Percentiles rank a stretch among this genome's conserved stretches.
Evolutionary conservation across 2,797 vertebrate genomes (phyloP).

Genomic region (Triplophysa yarkandensis): DNA sequence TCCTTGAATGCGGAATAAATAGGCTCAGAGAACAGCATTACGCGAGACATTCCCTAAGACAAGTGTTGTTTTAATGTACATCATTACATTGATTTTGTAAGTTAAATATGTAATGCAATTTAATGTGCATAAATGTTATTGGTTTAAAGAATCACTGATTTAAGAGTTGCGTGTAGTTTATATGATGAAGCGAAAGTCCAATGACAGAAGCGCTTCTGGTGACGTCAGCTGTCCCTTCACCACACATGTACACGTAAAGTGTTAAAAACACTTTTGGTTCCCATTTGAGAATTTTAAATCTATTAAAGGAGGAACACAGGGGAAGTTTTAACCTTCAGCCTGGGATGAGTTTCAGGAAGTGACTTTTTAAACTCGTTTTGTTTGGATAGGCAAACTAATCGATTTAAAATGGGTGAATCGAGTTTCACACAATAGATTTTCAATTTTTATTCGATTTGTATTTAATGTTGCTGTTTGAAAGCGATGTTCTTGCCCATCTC

Average conservation of each 20-base stretch:
- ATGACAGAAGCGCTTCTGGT: background rate
- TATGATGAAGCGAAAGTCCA: background rate
- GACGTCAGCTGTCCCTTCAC: background rate
- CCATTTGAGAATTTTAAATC: background rate
- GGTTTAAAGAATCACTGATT: background rate
- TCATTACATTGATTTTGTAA: background rate
- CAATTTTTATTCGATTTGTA: background rate
- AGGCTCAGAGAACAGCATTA: slow-evolving; percentile 34
- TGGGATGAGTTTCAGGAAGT: slow-evolving; percentile 49
- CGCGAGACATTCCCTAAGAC: slow-evolving; percentile 49
- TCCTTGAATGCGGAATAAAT: slow-evolving; percentile 18
- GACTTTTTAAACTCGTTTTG: slow-evolving; percentile 15
- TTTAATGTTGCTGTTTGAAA: background rate
- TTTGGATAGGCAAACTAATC: background rate
- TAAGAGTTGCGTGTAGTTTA: slow-evolving; percentile 5
- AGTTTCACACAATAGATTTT: background rate
- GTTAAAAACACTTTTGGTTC: background rate
- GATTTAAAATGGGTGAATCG: background rate
- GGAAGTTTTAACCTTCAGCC: background rate
- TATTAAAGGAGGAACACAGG: slow-evolving; percentile 2
- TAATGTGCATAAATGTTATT: background rate
- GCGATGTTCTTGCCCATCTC: background rate
- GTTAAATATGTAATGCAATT: background rate
- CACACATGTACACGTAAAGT: background rate
- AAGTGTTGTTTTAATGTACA: too few species aligned